These are phyloP conservation scores for Rambutsinella grinnellia DNA, from an alignment of 2,888 invertebrate genomes.

Conservation along the genomic window DNA sequence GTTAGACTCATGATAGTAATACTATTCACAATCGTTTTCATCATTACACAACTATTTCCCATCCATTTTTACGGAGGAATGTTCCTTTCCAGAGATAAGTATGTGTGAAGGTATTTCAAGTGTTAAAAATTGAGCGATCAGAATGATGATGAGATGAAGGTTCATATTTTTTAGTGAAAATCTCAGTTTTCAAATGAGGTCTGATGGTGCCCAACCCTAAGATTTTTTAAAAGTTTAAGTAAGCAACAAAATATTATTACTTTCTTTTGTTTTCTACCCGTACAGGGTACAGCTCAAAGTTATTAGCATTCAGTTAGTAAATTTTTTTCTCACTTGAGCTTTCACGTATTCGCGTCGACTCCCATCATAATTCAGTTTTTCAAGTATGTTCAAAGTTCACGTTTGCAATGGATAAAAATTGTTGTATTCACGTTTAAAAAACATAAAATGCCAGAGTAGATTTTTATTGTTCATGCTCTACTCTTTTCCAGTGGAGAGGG, in stretches of 20 bases:
- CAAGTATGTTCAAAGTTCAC: constrained; percentile 23
- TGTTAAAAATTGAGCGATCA: constrained; percentile 34
- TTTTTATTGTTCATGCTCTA: constrained; percentile 29
- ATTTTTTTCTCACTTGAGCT: constrained; percentile 45
- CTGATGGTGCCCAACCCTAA: too few species aligned
- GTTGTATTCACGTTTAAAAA: too few species aligned
- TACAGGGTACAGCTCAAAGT: not conserved
- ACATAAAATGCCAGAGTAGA: too few species aligned
- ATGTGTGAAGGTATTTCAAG: constrained; percentile 43
- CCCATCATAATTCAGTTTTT: constrained; percentile 40
- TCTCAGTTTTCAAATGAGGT: too few species aligned
- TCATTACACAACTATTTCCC: not conserved
- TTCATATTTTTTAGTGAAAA: too few species aligned
- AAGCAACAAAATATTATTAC: not conserved
- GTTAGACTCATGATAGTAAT: constrained; percentile 8
- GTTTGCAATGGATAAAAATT: constrained; percentile 18
- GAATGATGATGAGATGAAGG: too few species aligned
- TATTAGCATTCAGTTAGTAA: constrained; percentile 20
- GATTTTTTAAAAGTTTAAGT: constrained; percentile 14
- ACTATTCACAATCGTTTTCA: constrained; percentile 7
- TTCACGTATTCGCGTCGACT: constrained; percentile 17
- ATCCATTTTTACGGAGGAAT: not conserved
- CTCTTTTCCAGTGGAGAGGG: too few species aligned
- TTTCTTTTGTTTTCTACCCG: too few species aligned
- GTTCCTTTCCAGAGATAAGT: constrained; percentile 18